Percentiles rank a stretch among this genome's conserved stretches.
Evolutionary conservation across 1,140 invertebrate genomes (phyloP).

Genomic region (Zaprionus taronus): DNA sequence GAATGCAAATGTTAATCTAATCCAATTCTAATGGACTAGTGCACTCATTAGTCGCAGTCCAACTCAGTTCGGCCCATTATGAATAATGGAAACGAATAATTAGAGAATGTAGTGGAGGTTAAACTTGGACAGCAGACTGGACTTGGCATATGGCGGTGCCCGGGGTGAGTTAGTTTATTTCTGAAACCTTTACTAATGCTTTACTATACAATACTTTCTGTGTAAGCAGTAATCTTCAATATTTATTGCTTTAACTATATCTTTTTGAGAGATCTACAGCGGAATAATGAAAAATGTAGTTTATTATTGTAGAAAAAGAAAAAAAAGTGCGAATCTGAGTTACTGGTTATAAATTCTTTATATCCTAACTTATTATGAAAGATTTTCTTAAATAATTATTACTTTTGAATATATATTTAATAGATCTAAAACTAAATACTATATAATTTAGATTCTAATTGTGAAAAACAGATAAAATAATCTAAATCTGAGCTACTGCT

Average conservation of each 20-base stretch:
- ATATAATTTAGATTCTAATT: too few relatives aligned
- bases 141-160: neutral
- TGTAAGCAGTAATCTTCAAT: neutral
- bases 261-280: too few relatives aligned
- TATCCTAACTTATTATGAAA: too few relatives aligned
- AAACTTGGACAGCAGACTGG: neutral
- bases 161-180: neutral
- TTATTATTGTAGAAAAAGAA: too few relatives aligned
- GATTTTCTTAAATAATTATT: too few relatives aligned
- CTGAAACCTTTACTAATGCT: neutral
- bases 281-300: too few relatives aligned
- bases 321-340: too few relatives aligned
- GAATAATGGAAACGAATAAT: neutral
- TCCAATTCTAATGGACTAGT: conserved; percentile 43
- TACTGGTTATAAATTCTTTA: too few relatives aligned
- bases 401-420: too few relatives aligned
- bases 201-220: neutral
- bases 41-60: conserved; percentile 15
- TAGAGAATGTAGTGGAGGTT: neutral
- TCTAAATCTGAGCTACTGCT: too few relatives aligned
- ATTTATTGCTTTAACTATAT: neutral
- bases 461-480: too few relatives aligned
- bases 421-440: too few relatives aligned
- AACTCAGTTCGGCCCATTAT: neutral
- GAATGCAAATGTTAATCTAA: conserved; percentile 74